Conservation (phyloP, 2,888 invertebrate genomes). For the Tortricodes alternella region DNA sequence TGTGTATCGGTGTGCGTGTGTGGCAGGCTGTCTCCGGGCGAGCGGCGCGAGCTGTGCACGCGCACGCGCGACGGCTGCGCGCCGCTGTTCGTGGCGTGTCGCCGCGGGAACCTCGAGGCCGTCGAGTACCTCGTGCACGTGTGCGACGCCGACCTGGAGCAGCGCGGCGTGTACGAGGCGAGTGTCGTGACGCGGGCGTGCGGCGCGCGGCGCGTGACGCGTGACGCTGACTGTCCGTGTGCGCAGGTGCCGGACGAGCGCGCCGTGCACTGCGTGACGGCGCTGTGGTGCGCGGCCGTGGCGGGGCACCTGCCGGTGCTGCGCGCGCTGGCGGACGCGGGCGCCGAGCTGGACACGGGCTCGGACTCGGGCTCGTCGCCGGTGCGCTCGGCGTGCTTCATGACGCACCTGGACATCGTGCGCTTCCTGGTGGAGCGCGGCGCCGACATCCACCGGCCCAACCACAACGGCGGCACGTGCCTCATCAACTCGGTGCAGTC, state of each 20-base stretch:
- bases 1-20: neutral
- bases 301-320: conserved; percentile 90
- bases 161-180: conserved; percentile 92
- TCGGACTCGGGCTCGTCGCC: conserved; percentile 95
- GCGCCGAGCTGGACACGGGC: conserved; percentile 92
- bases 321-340: conserved; percentile 89
- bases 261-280: conserved; percentile 91
- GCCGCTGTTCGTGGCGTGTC: conserved; percentile 90
- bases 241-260: conserved; percentile 86
- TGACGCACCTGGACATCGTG: conserved; percentile 92
- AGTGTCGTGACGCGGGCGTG: neutral
- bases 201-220: too few relatives aligned
- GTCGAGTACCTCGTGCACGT: conserved; percentile 92
- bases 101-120: conserved; percentile 91
- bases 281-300: conserved; percentile 96
- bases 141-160: conserved; percentile 93
- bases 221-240: neutral
- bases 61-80: conserved; percentile 89
- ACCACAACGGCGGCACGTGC: conserved; percentile 96
- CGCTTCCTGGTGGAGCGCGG: conserved; percentile 89
- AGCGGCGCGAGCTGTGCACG: conserved; percentile 86
- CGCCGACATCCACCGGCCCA: conserved; percentile 92
- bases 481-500: conserved; percentile 96
- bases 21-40: conserved; percentile 79
- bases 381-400: conserved; percentile 95